Evolutionary conservation across 2,113 vertebrate species (phyloP).

Genomic region (Lepus europaeus): DNA sequence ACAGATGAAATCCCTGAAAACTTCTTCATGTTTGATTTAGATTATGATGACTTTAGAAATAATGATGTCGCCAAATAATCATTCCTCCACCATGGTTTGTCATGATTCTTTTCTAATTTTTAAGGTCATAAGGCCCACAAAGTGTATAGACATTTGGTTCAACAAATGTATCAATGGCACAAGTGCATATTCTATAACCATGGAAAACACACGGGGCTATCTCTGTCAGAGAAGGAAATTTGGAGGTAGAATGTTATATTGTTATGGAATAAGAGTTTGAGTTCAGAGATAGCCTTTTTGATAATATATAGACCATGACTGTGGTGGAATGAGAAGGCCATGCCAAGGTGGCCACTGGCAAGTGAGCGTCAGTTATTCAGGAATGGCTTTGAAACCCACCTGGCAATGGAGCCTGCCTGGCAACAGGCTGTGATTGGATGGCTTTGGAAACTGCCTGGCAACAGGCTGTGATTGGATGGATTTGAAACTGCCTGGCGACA

Average conservation of each 20-base stretch:
- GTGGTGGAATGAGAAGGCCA: no score
- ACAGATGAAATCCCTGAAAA: slow-evolving; percentile 62
- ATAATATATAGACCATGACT: neutral
- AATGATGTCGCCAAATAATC: slow-evolving; percentile 26
- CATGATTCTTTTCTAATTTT: slow-evolving; percentile 68
- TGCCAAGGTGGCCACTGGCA: no score
- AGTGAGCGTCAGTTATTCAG: no score
- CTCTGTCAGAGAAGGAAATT: slow-evolving; percentile 49
- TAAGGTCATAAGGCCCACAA: slow-evolving; percentile 51
- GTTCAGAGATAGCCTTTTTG: neutral
- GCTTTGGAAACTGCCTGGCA: no score
- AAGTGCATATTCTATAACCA: slow-evolving; percentile 65
- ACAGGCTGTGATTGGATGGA: no score
- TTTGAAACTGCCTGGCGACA: no score
- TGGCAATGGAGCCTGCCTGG: no score
- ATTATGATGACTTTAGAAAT: slow-evolving; percentile 68
- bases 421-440: no score
- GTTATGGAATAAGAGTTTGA: slow-evolving; percentile 30
- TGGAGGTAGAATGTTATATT: slow-evolving; percentile 42
- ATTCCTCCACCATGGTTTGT: slow-evolving; percentile 45
- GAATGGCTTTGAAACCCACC: no score
- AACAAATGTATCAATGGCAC: slow-evolving; percentile 58
- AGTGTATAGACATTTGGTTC: slow-evolving; percentile 66
- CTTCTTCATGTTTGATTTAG: slow-evolving; percentile 66
- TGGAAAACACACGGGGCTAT: slow-evolving; percentile 35